These are phyloP conservation scores for Andrena flavipes DNA, from an alignment of 2,888 invertebrate genomes.

Conservation along the genomic window DNA sequence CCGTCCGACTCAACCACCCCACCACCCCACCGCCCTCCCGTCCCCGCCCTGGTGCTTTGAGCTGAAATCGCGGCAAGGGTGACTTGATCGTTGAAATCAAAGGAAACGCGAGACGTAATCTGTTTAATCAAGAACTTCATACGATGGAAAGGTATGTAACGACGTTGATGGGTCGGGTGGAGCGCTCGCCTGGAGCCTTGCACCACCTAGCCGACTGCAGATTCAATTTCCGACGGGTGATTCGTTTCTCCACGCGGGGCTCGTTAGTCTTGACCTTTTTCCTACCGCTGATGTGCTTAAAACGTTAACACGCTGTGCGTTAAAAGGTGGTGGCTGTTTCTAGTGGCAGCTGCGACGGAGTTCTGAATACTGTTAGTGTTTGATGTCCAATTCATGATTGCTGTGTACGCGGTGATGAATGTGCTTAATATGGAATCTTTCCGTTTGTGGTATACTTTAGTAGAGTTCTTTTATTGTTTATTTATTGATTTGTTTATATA, in stretches of 20 bases:
- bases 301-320: too few species aligned
- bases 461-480: too few species aligned
- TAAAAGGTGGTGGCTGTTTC: too few species aligned
- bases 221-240: not conserved
- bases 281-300: not conserved
- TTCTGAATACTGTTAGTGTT: too few species aligned
- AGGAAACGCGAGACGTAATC: conserved; percentile 59
- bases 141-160: conserved; percentile 22
- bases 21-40: not conserved
- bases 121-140: conserved; percentile 64
- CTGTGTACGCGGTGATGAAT: too few species aligned
- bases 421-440: too few species aligned
- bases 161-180: not conserved
- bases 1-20: not conserved
- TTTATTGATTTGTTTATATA: too few species aligned
- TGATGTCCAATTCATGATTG: too few species aligned
- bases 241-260: too few species aligned
- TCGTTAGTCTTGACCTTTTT: not conserved
- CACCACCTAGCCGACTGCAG: not conserved
- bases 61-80: conserved; percentile 56
- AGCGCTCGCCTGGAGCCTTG: not conserved
- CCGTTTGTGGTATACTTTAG: too few species aligned
- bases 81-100: conserved; percentile 67
- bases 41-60: conserved; percentile 37
- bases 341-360: too few species aligned